These are phyloP conservation scores for Aegotheles bennettii DNA, from an alignment of 2,113 vertebrate species.

Conservation along the genomic window DNA sequence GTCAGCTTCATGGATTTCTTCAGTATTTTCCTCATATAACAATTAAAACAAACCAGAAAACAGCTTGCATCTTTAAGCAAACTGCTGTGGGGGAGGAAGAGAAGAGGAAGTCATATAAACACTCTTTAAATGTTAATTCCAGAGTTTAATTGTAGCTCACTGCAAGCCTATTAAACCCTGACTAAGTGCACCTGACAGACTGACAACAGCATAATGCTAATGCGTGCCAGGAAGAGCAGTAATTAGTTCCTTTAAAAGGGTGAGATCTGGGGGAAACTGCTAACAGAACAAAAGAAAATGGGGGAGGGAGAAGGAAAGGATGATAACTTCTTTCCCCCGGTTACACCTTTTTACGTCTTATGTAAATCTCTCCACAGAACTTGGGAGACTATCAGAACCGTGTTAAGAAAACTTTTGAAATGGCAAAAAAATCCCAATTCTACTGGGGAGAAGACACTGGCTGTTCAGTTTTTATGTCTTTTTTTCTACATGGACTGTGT, in stretches of 20 bases:
- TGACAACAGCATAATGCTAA: constrained; percentile 66
- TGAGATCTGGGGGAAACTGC: constrained; percentile 17
- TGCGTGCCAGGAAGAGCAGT: constrained; percentile 55
- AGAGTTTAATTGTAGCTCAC: constrained; percentile 67
- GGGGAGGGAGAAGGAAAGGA: background rate
- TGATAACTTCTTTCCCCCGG: background rate
- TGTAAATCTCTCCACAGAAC: background rate
- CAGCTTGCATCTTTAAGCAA: constrained; percentile 13
- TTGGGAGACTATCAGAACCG: background rate
- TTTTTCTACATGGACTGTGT: background rate
- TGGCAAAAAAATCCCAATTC: background rate
- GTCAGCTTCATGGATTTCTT: background rate
- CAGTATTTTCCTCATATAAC: background rate
- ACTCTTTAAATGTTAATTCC: constrained; percentile 68
- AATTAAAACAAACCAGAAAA: background rate
- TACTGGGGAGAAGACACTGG: background rate
- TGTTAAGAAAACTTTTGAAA: background rate
- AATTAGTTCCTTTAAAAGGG: constrained; percentile 56
- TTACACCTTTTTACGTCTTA: background rate
- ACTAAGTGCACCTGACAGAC: constrained; percentile 69
- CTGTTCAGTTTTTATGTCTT: background rate
- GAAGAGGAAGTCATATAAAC: constrained; percentile 54
- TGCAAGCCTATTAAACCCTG: constrained; percentile 64
- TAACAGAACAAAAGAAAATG: constrained; percentile 50
- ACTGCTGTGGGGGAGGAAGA: constrained; percentile 29